Percentiles rank a stretch among this genome's conserved stretches.
Evolutionary conservation across 2,113 vertebrate species (phyloP).

Genomic region (Aphelocoma coerulescens): DNA sequence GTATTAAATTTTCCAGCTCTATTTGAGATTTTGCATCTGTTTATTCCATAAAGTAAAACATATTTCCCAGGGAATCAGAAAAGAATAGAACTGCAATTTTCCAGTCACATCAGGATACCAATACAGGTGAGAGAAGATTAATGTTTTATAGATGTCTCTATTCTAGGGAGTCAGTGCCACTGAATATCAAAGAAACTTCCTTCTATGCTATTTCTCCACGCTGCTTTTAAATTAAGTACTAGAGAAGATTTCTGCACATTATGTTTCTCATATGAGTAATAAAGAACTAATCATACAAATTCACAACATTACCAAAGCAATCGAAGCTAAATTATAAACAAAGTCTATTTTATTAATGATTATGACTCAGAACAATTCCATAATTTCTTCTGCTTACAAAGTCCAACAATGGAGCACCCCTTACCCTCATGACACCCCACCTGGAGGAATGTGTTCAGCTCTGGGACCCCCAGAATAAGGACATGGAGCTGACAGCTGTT

Average conservation of each 20-base stretch:
- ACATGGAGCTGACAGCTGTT: background rate
- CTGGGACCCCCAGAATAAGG: background rate
- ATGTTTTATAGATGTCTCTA: accelerated
- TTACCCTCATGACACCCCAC: background rate
- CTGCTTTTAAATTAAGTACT: background rate
- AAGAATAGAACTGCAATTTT: background rate
- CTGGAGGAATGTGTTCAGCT: background rate
- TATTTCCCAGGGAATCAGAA: background rate
- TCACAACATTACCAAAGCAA: background rate
- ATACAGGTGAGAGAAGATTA: background rate
- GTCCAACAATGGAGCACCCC: background rate
- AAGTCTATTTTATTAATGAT: background rate
- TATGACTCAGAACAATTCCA: background rate
- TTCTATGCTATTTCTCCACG: background rate
- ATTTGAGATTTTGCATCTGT: background rate
- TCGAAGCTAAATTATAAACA: background rate
- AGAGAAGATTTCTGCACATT: background rate
- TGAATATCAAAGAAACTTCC: background rate
- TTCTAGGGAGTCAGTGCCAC: background rate
- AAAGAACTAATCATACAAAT: background rate
- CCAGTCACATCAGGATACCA: background rate
- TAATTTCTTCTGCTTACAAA: background rate
- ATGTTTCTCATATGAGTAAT: background rate
- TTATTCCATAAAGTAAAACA: background rate
- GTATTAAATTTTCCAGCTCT: background rate